These are phyloP conservation scores for Drosophila aff. DNA, from an alignment of 1,140 invertebrate genomes.

Conservation along the genomic window DNA sequence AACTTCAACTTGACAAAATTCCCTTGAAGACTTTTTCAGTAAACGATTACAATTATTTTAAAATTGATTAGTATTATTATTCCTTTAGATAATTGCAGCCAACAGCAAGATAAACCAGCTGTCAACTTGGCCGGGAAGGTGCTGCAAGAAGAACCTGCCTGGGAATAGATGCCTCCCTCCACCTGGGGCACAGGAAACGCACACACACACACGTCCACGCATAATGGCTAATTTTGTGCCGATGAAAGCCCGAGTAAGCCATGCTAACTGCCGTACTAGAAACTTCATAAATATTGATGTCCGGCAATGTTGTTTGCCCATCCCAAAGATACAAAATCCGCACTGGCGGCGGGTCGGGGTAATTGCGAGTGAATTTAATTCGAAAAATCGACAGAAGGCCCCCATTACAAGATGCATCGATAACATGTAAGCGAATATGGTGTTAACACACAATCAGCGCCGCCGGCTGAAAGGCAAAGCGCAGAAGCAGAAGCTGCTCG, in stretches of 20 bases:
- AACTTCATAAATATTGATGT: slow-evolving; percentile 75
- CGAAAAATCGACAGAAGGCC: slow-evolving; percentile 66
- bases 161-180: slow-evolving; percentile 17
- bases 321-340: slow-evolving; percentile 35
- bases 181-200: slow-evolving; percentile 32
- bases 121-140: slow-evolving; percentile 14
- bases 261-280: slow-evolving; percentile 34
- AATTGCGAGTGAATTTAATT: slow-evolving; percentile 63
- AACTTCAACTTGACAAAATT: neutral
- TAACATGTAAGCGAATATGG: slow-evolving; percentile 83
- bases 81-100: neutral
- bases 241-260: slow-evolving; percentile 33
- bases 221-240: slow-evolving; percentile 44
- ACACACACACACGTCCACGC: slow-evolving; percentile 2
- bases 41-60: neutral
- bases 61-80: neutral
- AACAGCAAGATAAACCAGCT: slow-evolving; percentile 27
- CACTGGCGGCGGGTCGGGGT: slow-evolving; percentile 2
- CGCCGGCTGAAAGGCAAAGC: slow-evolving; percentile 42
- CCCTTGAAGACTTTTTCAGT: neutral
- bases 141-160: slow-evolving; percentile 15
- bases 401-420: slow-evolving; percentile 71
- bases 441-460: slow-evolving; percentile 78
- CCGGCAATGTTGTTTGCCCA: slow-evolving; percentile 35
- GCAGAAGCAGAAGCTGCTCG: slow-evolving; percentile 60